phyloP scores from a whole-genome alignment of 2,797 vertebrate species.

The Enteromius thamalakanensis region DNA sequence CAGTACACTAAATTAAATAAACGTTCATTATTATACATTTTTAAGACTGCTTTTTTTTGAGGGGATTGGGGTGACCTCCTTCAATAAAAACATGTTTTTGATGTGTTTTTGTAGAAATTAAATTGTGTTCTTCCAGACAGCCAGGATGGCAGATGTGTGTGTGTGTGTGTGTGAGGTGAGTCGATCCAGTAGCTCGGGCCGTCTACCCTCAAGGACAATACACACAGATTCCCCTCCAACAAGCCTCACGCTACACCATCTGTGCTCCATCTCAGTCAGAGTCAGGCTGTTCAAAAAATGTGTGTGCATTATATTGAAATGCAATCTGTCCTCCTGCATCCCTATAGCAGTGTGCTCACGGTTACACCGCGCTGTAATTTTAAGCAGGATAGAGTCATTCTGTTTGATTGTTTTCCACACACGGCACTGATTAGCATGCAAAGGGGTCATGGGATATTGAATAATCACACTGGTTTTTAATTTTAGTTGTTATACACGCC shows the following conservation, averaged over 20 bases:
- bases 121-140: slow-evolving; percentile 1
- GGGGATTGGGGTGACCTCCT: too few species aligned
- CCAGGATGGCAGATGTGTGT: slow-evolving; percentile 8
- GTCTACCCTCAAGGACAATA: slow-evolving; percentile 27
- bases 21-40: not conserved
- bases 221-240: slow-evolving; percentile 18
- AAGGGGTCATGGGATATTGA: slow-evolving; percentile 55
- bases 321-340: not conserved
- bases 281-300: slow-evolving; percentile 19
- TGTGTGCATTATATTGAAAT: slow-evolving; percentile 10
- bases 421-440: slow-evolving; percentile 42
- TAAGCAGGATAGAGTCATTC: slow-evolving; percentile 33
- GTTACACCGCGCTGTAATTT: slow-evolving; percentile 20
- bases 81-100: not conserved
- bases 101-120: slow-evolving; percentile 10
- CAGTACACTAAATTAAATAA: not conserved
- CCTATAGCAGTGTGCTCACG: slow-evolving; percentile 1
- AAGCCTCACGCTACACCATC: slow-evolving; percentile 19
- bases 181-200: not conserved
- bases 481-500: slow-evolving; percentile 5
- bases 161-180: slow-evolving; percentile 1
- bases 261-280: slow-evolving; percentile 21
- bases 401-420: slow-evolving; percentile 32
- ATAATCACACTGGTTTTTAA: slow-evolving; percentile 28
- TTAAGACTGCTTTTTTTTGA: not conserved